Base-by-base conservation (phyloP, 2,797 vertebrate species). In the Decapterus maruadsi region DNA sequence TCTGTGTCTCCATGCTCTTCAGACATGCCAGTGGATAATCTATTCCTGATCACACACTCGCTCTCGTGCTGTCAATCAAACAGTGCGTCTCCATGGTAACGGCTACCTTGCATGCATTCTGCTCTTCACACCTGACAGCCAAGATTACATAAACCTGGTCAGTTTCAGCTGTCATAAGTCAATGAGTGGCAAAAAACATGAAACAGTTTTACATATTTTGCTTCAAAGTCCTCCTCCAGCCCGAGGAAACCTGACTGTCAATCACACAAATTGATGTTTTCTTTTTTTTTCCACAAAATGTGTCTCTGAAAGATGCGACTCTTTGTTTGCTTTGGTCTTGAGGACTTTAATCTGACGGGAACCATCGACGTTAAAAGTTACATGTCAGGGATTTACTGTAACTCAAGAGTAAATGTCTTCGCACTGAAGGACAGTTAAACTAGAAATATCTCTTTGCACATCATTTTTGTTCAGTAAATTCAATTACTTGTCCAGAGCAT, bases 21-120 rank as follows among this genome's bases (percentile, higher is more conserved):
- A 80, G 79, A 76, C 79, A 77, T 42, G 64, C 73, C 59, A 69
- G 34, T 38, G 69, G 48, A 84, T 87, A 82, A 87, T 89, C 81
- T 73, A 60, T 68, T 61, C 60, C 50, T 57, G 77, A 75, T 90
- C 69, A 75, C 69, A 59, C 63, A 65, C 80, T 82, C 20, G 20
- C 72, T 77, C 72, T 83, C 75, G 75, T 70, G 76, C 81, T 72
- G 77, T 82, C 81, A 72, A n/a, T 87, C 84, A 89, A 57, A 65
- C 57, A 42, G 69, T 62, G 77, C 57, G 77, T 86, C 73, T 43
- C 59, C 50, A 72, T 81, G 68, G 84, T 72, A 75, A 87, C 76
- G 11, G 29, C 50, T 45, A 31, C 9, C 54, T 68, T 60, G 57
- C 58, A 29, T 56, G 19, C 58, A 63, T 67, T 62, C 42, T 63